Evolutionary conservation across 2,797 vertebrate genomes (phyloP).

Genomic region (Distichodus sexfasciatus): DNA sequence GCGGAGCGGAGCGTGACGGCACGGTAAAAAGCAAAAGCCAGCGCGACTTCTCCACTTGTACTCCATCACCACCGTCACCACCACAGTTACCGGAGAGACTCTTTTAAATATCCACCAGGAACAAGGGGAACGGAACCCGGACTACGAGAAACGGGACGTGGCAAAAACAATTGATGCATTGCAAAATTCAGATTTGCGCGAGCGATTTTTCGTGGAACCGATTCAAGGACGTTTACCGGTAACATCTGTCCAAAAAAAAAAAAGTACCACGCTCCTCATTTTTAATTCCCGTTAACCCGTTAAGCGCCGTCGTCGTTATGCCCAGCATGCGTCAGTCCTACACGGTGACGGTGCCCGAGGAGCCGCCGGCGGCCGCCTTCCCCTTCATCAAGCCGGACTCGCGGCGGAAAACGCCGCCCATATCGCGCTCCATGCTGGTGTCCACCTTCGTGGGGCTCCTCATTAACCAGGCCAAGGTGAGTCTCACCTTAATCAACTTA

Average conservation of each 20-base stretch:
- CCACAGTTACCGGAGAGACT: not conserved
- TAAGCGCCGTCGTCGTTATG: slow-evolving; percentile 41
- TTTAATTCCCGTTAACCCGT: not conserved
- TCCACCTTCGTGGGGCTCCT: slow-evolving; percentile 80
- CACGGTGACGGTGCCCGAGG: slow-evolving; percentile 80
- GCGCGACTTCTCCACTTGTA: slow-evolving; percentile 28
- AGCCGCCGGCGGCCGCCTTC: slow-evolving; percentile 70
- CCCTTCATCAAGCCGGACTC: slow-evolving; percentile 68
- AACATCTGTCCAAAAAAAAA: too few relatives aligned
- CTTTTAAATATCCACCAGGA: not conserved
- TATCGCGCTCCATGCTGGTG: slow-evolving; percentile 76
- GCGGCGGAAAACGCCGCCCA: slow-evolving; percentile 68
- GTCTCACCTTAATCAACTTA: too few relatives aligned
- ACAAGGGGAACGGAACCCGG: not conserved
- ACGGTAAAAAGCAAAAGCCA: slow-evolving; percentile 49
- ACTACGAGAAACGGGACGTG: too few relatives aligned
- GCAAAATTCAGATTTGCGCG: too few relatives aligned
- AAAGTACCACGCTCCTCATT: too few relatives aligned
- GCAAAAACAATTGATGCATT: too few relatives aligned
- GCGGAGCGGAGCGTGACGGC: slow-evolving; percentile 40
- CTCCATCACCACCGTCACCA: slow-evolving; percentile 35
- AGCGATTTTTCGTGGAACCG: too few relatives aligned
- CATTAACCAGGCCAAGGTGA: slow-evolving; percentile 85
- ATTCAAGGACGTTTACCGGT: slow-evolving; percentile 11
- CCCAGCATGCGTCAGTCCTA: slow-evolving; percentile 78